A percentile compares a stretch with the other conserved stretches of the same genome.
These are phyloP conservation scores for Eristalis arbustorum DNA, from an alignment of 2,888 invertebrate species.

Conservation along the genomic window DNA sequence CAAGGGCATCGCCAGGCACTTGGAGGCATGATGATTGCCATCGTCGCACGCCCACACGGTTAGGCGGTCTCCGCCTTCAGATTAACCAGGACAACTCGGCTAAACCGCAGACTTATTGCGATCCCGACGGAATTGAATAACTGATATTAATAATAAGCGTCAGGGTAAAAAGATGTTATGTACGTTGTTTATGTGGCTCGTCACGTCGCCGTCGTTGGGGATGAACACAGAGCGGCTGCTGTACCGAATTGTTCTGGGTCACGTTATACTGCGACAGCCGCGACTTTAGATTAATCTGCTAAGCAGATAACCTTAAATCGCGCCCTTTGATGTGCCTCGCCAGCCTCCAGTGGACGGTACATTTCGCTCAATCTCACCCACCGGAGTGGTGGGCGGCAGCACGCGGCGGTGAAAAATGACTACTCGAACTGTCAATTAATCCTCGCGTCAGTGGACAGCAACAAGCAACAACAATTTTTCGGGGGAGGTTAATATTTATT, in stretches of 20 bases:
- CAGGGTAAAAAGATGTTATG: slow-evolving; percentile 6
- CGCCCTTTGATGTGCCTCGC: background rate
- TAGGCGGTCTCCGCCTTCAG: background rate
- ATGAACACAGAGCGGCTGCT: slow-evolving; percentile 22
- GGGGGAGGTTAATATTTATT: slow-evolving; percentile 51
- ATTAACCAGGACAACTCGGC: slow-evolving; percentile 4
- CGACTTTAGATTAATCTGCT: slow-evolving; percentile 55
- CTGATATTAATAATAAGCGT: slow-evolving; percentile 57
- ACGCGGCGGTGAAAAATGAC: slow-evolving; percentile 61
- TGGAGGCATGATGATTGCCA: slow-evolving; percentile 11
- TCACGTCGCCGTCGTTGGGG: background rate
- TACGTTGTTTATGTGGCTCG: background rate
- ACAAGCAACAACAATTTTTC: slow-evolving; percentile 43
- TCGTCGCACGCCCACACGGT: slow-evolving; percentile 12
- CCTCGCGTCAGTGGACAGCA: slow-evolving; percentile 33
- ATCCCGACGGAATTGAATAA: slow-evolving; percentile 27
- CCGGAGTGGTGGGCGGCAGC: background rate
- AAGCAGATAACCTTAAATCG: slow-evolving; percentile 4
- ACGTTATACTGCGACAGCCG: slow-evolving; percentile 41
- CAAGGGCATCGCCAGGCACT: background rate
- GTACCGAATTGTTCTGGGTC: slow-evolving; percentile 52
- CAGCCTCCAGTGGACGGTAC: background rate
- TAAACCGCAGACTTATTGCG: slow-evolving; percentile 47
- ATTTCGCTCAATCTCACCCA: background rate
- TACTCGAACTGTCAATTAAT: slow-evolving; percentile 67